Conservation (phyloP, 1,140 invertebrate genomes). For the Tenebrio molitor region DNA sequence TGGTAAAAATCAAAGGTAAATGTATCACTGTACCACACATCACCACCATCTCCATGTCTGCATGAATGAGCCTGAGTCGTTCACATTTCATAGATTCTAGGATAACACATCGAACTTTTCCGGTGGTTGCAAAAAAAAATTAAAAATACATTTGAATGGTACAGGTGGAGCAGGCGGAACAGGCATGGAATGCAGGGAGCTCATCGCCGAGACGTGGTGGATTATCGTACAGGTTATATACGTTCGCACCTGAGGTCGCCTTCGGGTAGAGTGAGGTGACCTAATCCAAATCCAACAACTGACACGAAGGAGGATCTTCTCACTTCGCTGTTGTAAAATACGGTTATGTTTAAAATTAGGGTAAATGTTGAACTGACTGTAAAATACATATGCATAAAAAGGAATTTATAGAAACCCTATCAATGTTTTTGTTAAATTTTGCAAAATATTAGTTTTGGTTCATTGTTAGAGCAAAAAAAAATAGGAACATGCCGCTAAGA, state of each 20-base stretch:
- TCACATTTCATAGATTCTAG: too few species aligned
- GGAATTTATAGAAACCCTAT: too few species aligned
- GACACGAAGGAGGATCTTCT: conserved; percentile 20
- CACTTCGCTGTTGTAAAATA: not conserved
- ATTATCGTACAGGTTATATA: conserved; percentile 92
- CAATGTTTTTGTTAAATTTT: too few species aligned
- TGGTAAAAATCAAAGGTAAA: too few species aligned
- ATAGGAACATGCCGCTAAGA: too few species aligned
- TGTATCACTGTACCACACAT: too few species aligned
- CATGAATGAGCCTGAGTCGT: too few species aligned
- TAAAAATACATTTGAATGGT: not conserved
- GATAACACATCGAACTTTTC: too few species aligned
- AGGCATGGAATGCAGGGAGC: conserved; percentile 73
- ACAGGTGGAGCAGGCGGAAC: conserved; percentile 77
- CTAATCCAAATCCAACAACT: conserved; percentile 55
- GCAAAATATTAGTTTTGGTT: too few species aligned
- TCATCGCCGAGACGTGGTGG: conserved; percentile 76
- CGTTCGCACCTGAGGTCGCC: conserved; percentile 90
- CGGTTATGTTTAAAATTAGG: not conserved
- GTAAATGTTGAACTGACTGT: too few species aligned
- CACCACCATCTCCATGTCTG: too few species aligned
- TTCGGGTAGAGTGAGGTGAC: conserved; percentile 87
- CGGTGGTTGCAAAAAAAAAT: not conserved
- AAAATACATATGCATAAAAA: not conserved
- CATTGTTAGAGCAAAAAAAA: too few species aligned